Percentiles rank a stretch among this genome's conserved stretches.
phyloP scores from a whole-genome alignment of 2,797 vertebrate species.

The Xiphorhynchus erythropygius region DNA sequence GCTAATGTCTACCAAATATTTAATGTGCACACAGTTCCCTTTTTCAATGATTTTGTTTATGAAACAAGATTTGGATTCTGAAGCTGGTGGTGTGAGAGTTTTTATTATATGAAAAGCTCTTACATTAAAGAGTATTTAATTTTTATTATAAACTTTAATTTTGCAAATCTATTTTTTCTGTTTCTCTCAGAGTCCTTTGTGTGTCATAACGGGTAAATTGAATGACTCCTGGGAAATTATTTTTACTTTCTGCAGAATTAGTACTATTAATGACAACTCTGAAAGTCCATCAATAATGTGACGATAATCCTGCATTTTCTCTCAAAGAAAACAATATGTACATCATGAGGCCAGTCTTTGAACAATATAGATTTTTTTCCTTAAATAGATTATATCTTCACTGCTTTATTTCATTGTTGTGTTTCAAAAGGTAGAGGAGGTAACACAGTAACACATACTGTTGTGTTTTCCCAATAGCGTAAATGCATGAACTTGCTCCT shows the following conservation, averaged over 20 bases:
- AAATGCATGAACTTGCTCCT: background rate
- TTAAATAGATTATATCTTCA: background rate
- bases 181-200: background rate
- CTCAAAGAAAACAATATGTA: background rate
- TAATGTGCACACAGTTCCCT: background rate
- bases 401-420: background rate
- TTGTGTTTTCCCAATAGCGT: background rate
- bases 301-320: background rate
- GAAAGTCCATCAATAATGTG: background rate
- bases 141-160: background rate
- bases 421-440: background rate
- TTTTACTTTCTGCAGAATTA: slow-evolving; percentile 7
- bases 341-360: background rate
- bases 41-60: background rate
- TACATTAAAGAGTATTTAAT: background rate
- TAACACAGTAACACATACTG: background rate
- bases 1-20: background rate
- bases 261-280: background rate
- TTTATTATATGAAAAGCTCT: background rate
- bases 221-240: background rate
- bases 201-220: background rate
- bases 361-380: background rate
- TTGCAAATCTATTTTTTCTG: background rate
- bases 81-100: background rate
- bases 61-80: background rate